These are phyloP conservation scores for Andrena camellia DNA, from an alignment of 2,888 invertebrate species.

Conservation along the genomic window DNA sequence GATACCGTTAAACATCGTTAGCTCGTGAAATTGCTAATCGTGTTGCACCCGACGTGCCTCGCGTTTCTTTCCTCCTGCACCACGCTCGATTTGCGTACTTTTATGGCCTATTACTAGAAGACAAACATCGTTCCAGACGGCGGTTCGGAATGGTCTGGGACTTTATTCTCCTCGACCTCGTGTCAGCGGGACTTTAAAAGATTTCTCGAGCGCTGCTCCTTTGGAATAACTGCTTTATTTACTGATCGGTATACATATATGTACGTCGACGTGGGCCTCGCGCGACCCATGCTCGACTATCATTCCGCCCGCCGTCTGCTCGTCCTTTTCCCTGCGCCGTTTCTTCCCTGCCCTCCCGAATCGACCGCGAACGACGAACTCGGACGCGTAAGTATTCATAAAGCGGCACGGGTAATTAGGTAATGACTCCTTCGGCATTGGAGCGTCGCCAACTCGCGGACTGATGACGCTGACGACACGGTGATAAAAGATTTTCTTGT, in stretches of 20 bases:
- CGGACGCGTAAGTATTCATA: conserved; percentile 68
- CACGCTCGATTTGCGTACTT: conserved; percentile 48
- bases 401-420: conserved; percentile 73
- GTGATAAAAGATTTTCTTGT: conserved; percentile 72
- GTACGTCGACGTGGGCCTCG: no score
- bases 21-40: conserved; percentile 18
- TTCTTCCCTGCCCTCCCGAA: conserved; percentile 22
- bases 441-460: conserved; percentile 64
- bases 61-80: conserved; percentile 11
- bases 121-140: conserved; percentile 37
- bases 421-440: conserved; percentile 68
- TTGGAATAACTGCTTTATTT: no score
- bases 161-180: no score
- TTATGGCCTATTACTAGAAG: conserved; percentile 28
- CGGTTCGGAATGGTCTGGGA: not conserved
- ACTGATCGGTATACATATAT: no score
- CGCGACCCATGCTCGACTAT: no score
- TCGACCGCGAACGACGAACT: conserved; percentile 47
- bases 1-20: not conserved
- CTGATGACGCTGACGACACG: conserved; percentile 68
- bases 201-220: no score
- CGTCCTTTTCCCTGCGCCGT: not conserved
- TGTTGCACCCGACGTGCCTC: not conserved
- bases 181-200: no score
- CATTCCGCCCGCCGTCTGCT: not conserved